These are phyloP conservation scores for Diorhabda elongata DNA, from an alignment of 1,140 invertebrate genomes.

Conservation along the genomic window DNA sequence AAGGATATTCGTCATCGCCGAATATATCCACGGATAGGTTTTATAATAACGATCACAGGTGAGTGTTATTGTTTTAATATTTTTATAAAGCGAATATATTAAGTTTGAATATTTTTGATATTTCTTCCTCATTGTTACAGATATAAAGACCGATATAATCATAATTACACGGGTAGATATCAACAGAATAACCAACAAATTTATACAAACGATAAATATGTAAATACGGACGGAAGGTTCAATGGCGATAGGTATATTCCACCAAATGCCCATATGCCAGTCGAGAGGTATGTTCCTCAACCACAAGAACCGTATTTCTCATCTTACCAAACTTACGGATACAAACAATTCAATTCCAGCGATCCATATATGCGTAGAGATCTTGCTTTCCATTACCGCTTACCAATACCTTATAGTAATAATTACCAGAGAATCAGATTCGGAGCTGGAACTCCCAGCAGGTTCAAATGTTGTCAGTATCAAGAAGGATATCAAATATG, in stretches of 20 bases:
- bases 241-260: slow-evolving; percentile 54
- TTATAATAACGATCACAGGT: slow-evolving; percentile 6
- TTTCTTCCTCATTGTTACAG: slow-evolving; percentile 9
- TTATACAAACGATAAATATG: slow-evolving; percentile 32
- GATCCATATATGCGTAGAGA: slow-evolving; percentile 60
- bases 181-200: slow-evolving; percentile 29
- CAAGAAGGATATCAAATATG: slow-evolving; percentile 37
- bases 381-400: slow-evolving; percentile 57
- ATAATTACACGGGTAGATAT: slow-evolving; percentile 18
- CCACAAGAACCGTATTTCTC: slow-evolving; percentile 42
- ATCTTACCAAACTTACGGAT: slow-evolving; percentile 37
- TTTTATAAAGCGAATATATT: background rate
- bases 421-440: slow-evolving; percentile 43
- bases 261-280: slow-evolving; percentile 63
- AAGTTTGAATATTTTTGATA: background rate
- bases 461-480: slow-evolving; percentile 43
- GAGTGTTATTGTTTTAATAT: background rate
- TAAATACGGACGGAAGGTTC: slow-evolving; percentile 30
- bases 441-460: slow-evolving; percentile 37
- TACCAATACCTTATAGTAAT: slow-evolving; percentile 49
- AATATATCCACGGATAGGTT: slow-evolving; percentile 27
- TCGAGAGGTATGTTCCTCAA: slow-evolving; percentile 61
- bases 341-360: slow-evolving; percentile 44
- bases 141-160: slow-evolving; percentile 30
- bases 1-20: slow-evolving; percentile 24